Base-by-base conservation (phyloP, 2,797 vertebrate species). In the Hoplostethus atlanticus region DNA sequence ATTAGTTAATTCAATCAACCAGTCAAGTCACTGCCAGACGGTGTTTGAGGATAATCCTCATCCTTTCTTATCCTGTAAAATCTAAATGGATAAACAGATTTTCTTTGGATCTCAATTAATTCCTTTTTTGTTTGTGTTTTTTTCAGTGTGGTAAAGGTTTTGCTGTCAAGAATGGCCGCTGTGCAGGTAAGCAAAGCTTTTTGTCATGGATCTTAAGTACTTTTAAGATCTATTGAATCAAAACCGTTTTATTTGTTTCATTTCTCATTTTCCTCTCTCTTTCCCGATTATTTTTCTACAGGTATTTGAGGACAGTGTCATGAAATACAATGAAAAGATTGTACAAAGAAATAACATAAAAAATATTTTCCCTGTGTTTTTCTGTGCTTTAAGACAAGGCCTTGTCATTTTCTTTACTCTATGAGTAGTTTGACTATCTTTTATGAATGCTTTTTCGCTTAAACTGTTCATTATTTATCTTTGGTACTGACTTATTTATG, bases 81-180 rank as follows among this genome's bases (percentile, higher is more conserved):
- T 17, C 1, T 12, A 30, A 70, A 58, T 25, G 2, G 59, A 17
- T 56, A 1, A 10, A 31, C 2, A 0, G 36, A 4, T 53, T 62
- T 62, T 13, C 6, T 58, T 31, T 65, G 1, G 1, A 52, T 44
- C 7, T 0, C 8, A 47, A 46, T 58, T 1, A 1, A 5, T 71
- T 7, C 55, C 4, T 48, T 25, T 57, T 0, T n/a, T 28, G 60
- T 73, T 7, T 53, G 28, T 28, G 28, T 73, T 6, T 53, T 73
- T 83, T 83, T 70, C 86, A 97, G 96, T 97, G 96, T 15, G 96
- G 96, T 72, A 85, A 94, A 78, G 95, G 95, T 85, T 97, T 98
- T 85, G 92, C 92, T 67, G 92, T 96, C 12, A 86, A 92, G 83
- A 94, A 91, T 3, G 96, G 96, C 68, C 94, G 90, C 76, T 97